Base-by-base conservation (phyloP, 2,888 invertebrate genomes). In the Torymus texanus region DNA sequence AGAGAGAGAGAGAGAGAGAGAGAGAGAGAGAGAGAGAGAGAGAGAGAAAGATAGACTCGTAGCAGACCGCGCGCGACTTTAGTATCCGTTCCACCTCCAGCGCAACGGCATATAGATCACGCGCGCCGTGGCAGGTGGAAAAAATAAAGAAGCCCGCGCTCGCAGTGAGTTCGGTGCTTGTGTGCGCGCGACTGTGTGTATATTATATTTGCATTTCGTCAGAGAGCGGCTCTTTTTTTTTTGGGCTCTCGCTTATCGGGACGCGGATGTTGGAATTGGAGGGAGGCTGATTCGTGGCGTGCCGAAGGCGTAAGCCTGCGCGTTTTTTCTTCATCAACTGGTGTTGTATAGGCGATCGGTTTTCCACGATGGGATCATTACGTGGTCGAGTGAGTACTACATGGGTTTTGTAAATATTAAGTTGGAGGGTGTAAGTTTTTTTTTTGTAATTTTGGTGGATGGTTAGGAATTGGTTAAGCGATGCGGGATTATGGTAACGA, bases 371-470 rank as follows among this genome's bases (percentile, higher is more conserved):
- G 80, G 82, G 83, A 85, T 82, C 63, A 63, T 58, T 56, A 70
- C 79, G 78, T 83, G 82, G 85, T 79, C 83, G 77, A 87, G 86
- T 86, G 82, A 87, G 85, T 86, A 84, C 11, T 50, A 41, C 4
- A 29, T 29, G 29, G 4, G 29, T 2, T 29, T 29, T 1, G 29
- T 0, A 29, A 29, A 5, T 29, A 5, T 29, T 29, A 5, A 3
- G 2, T 2, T 29, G 0, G 29, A 5, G 29, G 2, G 24, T 2
- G 3, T 3, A 29, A 29, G 29, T 41, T 41, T 56, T 14, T 13
- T 58, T 41, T 65, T 14, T n/a, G 8, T 13, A 21, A 29, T 24
- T 24, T 21, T 12, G 58, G 11, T 16, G 58, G 16, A n/a, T 21
- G 59, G 11, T 21, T 24, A 21, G 18, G 21, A 51, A 51, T 61